These are phyloP conservation scores for Chironomus tentans DNA, from an alignment of 2,888 invertebrate genomes.

Conservation along the genomic window DNA sequence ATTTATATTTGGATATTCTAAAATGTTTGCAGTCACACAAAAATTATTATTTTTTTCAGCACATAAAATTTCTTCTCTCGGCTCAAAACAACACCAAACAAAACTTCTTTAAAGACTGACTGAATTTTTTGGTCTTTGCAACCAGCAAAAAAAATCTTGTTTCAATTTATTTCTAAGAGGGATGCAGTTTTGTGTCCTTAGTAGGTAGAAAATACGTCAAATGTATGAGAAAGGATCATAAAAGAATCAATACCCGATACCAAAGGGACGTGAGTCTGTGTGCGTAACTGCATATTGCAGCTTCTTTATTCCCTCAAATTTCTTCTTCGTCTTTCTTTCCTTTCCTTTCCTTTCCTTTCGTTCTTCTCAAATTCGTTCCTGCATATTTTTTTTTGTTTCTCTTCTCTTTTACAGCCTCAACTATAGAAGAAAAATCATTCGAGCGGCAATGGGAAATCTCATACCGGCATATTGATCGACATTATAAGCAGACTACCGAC, in stretches of 20 bases:
- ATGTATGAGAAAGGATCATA: constrained; percentile 5
- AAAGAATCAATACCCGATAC: constrained; percentile 20
- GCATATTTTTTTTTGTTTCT: background rate
- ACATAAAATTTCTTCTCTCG: no score
- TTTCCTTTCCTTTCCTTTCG: background rate
- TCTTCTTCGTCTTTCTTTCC: background rate
- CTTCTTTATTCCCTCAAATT: background rate
- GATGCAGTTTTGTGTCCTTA: constrained; percentile 5
- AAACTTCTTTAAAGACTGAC: background rate
- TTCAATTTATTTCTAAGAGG: background rate
- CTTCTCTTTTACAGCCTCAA: no score
- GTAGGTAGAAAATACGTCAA: constrained; percentile 15
- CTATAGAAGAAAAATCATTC: background rate
- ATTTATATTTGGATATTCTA: no score
- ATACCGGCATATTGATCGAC: background rate
- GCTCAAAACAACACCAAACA: no score
- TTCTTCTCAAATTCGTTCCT: background rate
- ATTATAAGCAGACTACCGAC: no score
- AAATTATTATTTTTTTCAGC: no score
- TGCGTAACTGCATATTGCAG: background rate
- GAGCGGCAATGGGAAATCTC: background rate
- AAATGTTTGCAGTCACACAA: no score
- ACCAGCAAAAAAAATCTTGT: background rate
- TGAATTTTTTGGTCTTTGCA: background rate
- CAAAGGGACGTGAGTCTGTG: background rate